Evolutionary conservation across 2,888 invertebrate species (phyloP), one percentile per base, ranked within the genome.

Genomic region (Dysmachus trigonus): DNA sequence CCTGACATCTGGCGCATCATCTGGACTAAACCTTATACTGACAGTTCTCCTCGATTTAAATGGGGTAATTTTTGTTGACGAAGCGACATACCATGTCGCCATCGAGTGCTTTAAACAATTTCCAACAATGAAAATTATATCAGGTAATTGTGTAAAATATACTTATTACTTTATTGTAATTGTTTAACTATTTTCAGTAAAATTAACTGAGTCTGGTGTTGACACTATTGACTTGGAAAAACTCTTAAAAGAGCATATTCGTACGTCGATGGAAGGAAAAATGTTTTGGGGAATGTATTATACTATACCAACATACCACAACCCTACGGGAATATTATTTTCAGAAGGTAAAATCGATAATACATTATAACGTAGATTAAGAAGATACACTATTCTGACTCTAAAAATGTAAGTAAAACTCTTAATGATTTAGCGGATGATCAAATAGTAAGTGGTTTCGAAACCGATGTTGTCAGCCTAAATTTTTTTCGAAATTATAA

Each of bases 41-140:
- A 93, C 93, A n/a, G 93, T 93, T 0, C 88, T 94, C n/a, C 88
- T 95, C 27, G 92, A 93, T 31, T 92, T 93, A 1, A 91, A 93
- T 74, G 93, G 93, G 1, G 90, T 93, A 10, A 93, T 95, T 82
- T 95, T 95, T 90, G 93, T 95, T 10, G 95, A 95, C 89, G 94
- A 95, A 90, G 94, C 93, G 15, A 94, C 94, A 0, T 95, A 95
- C 88, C 95, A 94, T 93, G 93, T 94, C 87, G 95, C 94, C 2
- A 90, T 94, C 31, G 93, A 93, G 51, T 90, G 92, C 13, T 93
- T 95, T 87, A 91, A 91, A 86, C 93, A 94, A 88, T 94, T 94
- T 88, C 92, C 94, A 8, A 90, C 92, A 1, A 91, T 94, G 88
- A 92, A 91, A 87, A 90, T 95, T 31, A 90, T 94, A 35, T 91